These are phyloP conservation scores for Hetaerina titia DNA, from an alignment of 2,888 invertebrate genomes.

Conservation along the genomic window DNA sequence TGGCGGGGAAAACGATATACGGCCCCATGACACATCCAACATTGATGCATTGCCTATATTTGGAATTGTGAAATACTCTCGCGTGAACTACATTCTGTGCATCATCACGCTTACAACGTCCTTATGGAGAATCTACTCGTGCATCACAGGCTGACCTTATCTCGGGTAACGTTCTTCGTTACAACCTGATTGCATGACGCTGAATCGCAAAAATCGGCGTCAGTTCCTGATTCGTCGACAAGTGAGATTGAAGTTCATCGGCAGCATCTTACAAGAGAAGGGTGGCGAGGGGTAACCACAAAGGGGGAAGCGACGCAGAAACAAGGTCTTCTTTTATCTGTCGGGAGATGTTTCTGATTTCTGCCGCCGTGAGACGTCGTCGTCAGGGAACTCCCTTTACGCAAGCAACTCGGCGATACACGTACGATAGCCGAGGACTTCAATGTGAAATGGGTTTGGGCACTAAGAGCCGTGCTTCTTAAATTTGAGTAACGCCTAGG, in stretches of 20 bases:
- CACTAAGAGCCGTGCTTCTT: background rate
- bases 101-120: background rate
- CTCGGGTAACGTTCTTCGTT: background rate
- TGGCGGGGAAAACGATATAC: no score
- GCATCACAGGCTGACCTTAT: background rate
- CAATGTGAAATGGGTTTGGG: background rate
- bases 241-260: conserved; percentile 17
- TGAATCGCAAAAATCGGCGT: background rate
- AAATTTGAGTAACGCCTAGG: no score
- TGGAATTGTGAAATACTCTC: background rate
- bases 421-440: background rate
- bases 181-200: background rate
- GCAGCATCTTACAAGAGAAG: background rate
- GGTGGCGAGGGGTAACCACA: background rate
- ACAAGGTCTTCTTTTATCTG: conserved; percentile 27
- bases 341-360: conserved; percentile 24
- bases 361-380: background rate
- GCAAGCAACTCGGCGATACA: background rate
- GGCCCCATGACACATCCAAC: no score
- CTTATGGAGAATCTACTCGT: background rate
- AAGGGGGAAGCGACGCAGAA: background rate
- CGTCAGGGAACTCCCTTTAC: background rate
- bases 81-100: background rate
- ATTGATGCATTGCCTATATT: no score
- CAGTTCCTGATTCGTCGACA: conserved; percentile 8